Evolutionary conservation across 2,888 invertebrate genomes (phyloP), one percentile per base, ranked within the genome.

Genomic region (Parascotia fuliginaria): DNA sequence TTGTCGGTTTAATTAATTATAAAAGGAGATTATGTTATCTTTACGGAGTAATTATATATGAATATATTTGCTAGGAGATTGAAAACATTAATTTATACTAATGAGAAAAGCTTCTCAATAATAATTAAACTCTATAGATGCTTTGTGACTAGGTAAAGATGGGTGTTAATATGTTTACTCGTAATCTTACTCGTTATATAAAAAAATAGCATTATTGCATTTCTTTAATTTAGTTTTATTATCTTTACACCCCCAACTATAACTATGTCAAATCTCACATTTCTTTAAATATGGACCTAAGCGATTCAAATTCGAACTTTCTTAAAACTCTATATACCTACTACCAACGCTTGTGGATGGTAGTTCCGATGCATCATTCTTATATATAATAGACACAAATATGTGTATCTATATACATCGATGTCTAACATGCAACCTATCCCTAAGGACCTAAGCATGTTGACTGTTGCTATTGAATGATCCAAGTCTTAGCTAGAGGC

Each of bases 381-480:
- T n/a, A n/a, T n/a, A n/a, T 11, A 12, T 31, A 31, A 11, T 31
- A 31, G n/a, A 9, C 14, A 7, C 15, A 7, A 14, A 15, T 37
- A 15, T 11, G 11, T 9, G 14, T 9, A 24, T 15, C 15, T 12
- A n/a, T 11, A n/a, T 13, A 9, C 5, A 15, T 19, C 15, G 6
- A 5, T 11, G n/a, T 11, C 7, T 14, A 34, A 27, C 19, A 36
- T 43, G 16, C 16, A n/a, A n/a, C 13, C 9, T 1, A 3, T 16
- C 16, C 24, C 27, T 19, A 45, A 39, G 37, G 39, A 31, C 22
- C 41, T 41, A 48, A 53, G 29, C 95, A 66, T 95, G 95, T 79
- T 89, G 81, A 73, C 84, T 77, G 55, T 74, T 74, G 75, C 92
- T 87, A 72, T 85, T 65, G 55, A 59, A 54, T 56, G 61, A 80